Evolutionary conservation across 2,888 invertebrate genomes (phyloP).

Genomic region (Nowickia ferox): DNA sequence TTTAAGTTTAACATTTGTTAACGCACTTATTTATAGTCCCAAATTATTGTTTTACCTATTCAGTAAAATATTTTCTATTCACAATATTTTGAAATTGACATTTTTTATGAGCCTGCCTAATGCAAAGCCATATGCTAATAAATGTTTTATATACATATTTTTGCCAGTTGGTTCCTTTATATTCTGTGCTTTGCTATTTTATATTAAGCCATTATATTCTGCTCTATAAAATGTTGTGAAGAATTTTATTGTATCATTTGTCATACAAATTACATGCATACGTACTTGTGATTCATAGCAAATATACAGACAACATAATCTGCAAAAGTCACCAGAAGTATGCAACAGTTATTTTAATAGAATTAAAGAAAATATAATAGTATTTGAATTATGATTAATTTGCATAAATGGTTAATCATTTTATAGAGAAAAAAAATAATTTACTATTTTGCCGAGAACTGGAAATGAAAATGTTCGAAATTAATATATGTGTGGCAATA

Average conservation of each 20-base stretch:
- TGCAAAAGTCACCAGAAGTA: not conserved
- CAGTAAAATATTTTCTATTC: no score
- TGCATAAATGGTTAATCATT: no score
- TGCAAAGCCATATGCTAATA: not conserved
- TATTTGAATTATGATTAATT: not conserved
- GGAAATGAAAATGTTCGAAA: no score
- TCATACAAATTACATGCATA: conserved; percentile 28
- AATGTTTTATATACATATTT: not conserved
- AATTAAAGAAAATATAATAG: not conserved
- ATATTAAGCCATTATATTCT: conserved; percentile 60
- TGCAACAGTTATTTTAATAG: not conserved
- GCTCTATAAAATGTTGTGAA: conserved; percentile 55
- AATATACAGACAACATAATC: not conserved
- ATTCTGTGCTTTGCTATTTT: conserved; percentile 36
- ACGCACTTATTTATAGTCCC: no score
- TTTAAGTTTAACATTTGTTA: no score
- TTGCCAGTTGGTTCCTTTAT: not conserved
- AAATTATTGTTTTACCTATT: no score
- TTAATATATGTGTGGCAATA: no score
- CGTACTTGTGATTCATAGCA: not conserved
- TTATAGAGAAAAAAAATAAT: no score
- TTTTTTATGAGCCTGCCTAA: conserved; percentile 14
- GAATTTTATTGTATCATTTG: conserved; percentile 66
- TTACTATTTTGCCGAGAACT: no score
- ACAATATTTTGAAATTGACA: no score